phyloP scores from a whole-genome alignment of 1,140 invertebrate species.

The Pomacea maculata region DNA sequence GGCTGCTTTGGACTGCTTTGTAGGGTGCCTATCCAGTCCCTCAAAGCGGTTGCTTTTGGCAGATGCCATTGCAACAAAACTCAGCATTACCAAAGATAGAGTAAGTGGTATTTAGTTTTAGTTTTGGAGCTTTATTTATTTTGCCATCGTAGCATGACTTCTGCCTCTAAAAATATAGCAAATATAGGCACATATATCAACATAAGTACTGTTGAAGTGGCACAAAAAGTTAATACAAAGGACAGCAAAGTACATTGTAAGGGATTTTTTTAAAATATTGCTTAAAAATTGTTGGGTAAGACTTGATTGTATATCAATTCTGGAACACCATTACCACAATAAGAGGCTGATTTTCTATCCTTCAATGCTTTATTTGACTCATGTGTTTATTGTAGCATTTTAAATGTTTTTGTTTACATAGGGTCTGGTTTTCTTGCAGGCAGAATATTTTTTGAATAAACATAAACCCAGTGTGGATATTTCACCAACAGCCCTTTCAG shows the following conservation, averaged over 20 bases:
- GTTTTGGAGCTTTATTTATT: no score
- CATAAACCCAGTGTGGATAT: conserved; percentile 81
- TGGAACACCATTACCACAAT: no score
- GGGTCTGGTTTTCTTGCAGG: conserved; percentile 56
- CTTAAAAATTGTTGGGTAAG: no score
- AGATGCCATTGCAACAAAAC: conserved; percentile 78
- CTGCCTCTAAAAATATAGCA: no score
- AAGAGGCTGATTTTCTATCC: no score
- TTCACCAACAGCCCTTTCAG: conserved; percentile 57
- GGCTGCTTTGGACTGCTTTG: conserved; percentile 92
- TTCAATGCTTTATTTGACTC: not conserved
- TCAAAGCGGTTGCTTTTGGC: conserved; percentile 73
- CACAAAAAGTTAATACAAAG: no score
- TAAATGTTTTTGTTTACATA: not conserved
- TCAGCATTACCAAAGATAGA: conserved; percentile 85
- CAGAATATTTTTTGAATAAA: conserved; percentile 80
- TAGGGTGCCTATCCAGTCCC: conserved; percentile 76
- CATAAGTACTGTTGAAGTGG: no score
- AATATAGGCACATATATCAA: no score
- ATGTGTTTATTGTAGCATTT: not conserved
- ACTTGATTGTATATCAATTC: no score
- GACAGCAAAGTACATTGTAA: no score
- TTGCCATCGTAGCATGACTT: no score
- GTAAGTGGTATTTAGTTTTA: conserved; percentile 34
- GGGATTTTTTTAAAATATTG: no score